phyloP scores from a whole-genome alignment of 2,888 invertebrate genomes.

The Agonum fuliginosum region DNA sequence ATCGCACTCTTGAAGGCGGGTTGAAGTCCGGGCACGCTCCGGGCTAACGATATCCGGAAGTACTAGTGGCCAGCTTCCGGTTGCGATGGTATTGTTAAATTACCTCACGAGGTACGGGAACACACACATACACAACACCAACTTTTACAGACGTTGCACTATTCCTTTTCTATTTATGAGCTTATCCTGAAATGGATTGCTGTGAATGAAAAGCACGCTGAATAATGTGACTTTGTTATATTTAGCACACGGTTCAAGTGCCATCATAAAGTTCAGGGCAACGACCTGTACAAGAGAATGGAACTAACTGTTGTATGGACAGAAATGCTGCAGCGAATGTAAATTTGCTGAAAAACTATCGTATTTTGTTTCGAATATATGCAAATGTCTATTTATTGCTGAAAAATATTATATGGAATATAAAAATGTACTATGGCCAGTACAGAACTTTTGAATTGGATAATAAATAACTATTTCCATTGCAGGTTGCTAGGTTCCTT shows the following conservation, averaged over 20 bases:
- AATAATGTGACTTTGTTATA: slow-evolving; percentile 18
- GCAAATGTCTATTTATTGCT: slow-evolving; percentile 8
- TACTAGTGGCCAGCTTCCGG: slow-evolving; percentile 33
- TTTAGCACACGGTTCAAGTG: not conserved
- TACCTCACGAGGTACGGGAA: slow-evolving; percentile 35
- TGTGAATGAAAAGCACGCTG: slow-evolving; percentile 19
- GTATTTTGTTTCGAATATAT: not conserved
- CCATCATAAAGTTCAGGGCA: slow-evolving; percentile 13
- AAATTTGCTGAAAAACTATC: not conserved
- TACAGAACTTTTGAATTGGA: too few relatives aligned
- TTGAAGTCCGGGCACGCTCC: slow-evolving; percentile 53
- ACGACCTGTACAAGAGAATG: not conserved
- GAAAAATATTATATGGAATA: too few relatives aligned
- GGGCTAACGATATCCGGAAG: slow-evolving; percentile 58
- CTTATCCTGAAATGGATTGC: slow-evolving; percentile 11
- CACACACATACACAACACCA: slow-evolving; percentile 36
- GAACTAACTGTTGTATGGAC: slow-evolving; percentile 3
- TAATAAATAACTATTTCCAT: too few relatives aligned
- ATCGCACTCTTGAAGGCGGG: not conserved
- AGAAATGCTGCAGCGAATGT: slow-evolving; percentile 10
- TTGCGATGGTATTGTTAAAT: slow-evolving; percentile 40
- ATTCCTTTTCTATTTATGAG: slow-evolving; percentile 3
- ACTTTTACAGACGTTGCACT: not conserved
- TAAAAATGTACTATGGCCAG: too few relatives aligned
- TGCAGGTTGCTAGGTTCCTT: too few relatives aligned